Base-by-base conservation (phyloP, 2,888 invertebrate species). In the Lamproptera curius region DNA sequence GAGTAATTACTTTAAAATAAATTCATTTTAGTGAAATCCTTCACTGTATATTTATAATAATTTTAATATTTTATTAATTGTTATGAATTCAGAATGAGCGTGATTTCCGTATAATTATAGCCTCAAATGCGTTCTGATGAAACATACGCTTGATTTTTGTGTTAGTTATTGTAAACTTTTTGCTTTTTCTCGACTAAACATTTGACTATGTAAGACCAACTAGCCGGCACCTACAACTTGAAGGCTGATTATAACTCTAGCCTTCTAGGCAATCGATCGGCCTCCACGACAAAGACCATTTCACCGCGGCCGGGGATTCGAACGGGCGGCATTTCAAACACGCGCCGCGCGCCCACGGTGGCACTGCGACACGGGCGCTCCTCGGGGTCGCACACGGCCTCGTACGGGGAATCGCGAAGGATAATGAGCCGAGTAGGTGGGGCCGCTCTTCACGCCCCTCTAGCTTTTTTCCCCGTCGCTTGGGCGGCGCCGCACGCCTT, bases 341-440 rank as follows among this genome's bases (percentile, higher is more conserved):
- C 73, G 74, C 74, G 79, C 81, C 81, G 68, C 74, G 77, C 71
- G 71, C 69, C 70, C 71, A 70, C 58, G 59, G 65, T 70, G 77
- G 76, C 86, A 86, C 85, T 84, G 85, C 80, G 73, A 81, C 76
- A 74, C 84, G 76, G 72, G 83, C 73, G 57, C 75, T 74, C 85
- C 73, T 67, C 73, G 77, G 67, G 86, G 68, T 71, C 80, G 80
- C 78, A 83, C 84, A 77, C 69, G 77, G 70, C 62, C 65, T 63
- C 64, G 59, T 54, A 68, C 31, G 43, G 56, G 69, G 72, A 73
- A 74, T 78, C 76, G 82, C 79, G 81, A 80, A 83, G 81, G 78
- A 81, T 84, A 83, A 84, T 83, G 73, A 81, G 71, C 28, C 67
- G 65, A 83, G 86, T 83, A 84, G 86, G 85, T 83, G 86, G 83